These are phyloP conservation scores for Remorina albescens DNA, from an alignment of 2,797 vertebrate species.

Conservation along the genomic window DNA sequence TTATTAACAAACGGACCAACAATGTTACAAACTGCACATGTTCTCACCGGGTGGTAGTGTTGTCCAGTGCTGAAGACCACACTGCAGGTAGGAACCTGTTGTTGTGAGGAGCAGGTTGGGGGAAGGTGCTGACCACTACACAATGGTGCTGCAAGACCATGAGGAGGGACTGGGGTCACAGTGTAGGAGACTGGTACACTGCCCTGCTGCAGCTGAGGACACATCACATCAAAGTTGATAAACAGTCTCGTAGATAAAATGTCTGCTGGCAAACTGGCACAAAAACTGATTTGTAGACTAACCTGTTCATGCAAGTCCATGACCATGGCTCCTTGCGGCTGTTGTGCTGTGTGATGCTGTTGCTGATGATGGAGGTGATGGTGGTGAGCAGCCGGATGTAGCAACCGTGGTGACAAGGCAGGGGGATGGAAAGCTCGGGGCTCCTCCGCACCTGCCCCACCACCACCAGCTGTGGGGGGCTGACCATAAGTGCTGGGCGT, in stretches of 20 bases:
- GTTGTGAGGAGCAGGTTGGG: slow-evolving; percentile 93
- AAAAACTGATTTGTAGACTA: slow-evolving; percentile 4
- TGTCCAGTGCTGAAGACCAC: slow-evolving; percentile 96
- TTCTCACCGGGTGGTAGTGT: slow-evolving; percentile 94
- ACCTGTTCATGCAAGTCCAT: slow-evolving; percentile 98
- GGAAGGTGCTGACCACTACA: slow-evolving; percentile 95
- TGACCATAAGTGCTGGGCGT: slow-evolving; percentile 81
- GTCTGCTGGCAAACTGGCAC: not conserved
- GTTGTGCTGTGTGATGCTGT: slow-evolving; percentile 73
- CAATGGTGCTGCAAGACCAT: slow-evolving; percentile 93
- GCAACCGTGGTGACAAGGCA: slow-evolving; percentile 90
- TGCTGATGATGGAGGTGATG: slow-evolving; percentile 73
- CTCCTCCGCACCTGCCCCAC: slow-evolving; percentile 88
- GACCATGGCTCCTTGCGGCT: slow-evolving; percentile 93
- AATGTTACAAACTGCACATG: slow-evolving; percentile 52
- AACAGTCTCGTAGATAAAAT: rapidly evolving
- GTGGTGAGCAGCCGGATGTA: slow-evolving; percentile 91
- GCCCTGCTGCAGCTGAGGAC: slow-evolving; percentile 91
- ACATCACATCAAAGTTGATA: slow-evolving; percentile 36
- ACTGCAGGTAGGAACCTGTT: slow-evolving; percentile 94
- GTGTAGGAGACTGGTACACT: slow-evolving; percentile 96
- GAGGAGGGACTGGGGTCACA: slow-evolving; percentile 92
- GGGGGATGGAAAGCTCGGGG: slow-evolving; percentile 95
- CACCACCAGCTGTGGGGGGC: slow-evolving; percentile 54
- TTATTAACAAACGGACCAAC: slow-evolving; percentile 18